A percentile compares a stretch with the other conserved stretches of the same genome.
These are phyloP conservation scores for Eospalax fontanierii DNA, from an alignment of 2,797 vertebrate genomes.

Conservation along the genomic window DNA sequence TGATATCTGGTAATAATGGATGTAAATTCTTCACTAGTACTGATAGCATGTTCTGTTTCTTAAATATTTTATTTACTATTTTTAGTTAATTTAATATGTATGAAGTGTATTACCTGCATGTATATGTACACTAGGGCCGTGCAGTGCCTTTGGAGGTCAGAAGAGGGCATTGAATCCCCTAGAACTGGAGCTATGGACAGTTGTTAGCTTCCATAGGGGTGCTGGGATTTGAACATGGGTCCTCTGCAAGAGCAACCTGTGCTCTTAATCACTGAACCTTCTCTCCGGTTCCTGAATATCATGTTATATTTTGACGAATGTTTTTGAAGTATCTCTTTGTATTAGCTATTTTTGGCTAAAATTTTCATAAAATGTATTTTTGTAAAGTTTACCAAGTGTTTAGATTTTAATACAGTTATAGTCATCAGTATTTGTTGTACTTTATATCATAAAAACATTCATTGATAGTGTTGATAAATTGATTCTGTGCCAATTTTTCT, in stretches of 20 bases:
- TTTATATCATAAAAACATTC: conserved; percentile 22
- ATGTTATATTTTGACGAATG: conserved; percentile 50
- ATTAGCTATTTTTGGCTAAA: conserved; percentile 43
- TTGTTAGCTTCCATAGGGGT: too few relatives aligned
- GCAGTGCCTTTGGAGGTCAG: too few relatives aligned
- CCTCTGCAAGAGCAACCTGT: too few relatives aligned
- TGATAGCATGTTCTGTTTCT: not conserved
- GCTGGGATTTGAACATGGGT: too few relatives aligned
- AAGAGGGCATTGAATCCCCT: too few relatives aligned
- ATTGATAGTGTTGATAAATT: conserved; percentile 40
- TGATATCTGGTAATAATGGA: conserved; percentile 41
- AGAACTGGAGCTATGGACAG: too few relatives aligned
- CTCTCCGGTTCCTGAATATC: too few relatives aligned
- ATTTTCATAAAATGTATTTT: conserved; percentile 49
- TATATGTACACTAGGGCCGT: too few relatives aligned
- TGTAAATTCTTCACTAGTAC: not conserved
- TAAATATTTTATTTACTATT: too few relatives aligned
- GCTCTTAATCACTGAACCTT: too few relatives aligned
- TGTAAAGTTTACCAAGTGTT: not conserved
- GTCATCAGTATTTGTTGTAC: conserved; percentile 41
- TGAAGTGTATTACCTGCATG: too few relatives aligned
- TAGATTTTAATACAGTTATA: not conserved
- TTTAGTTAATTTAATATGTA: too few relatives aligned
- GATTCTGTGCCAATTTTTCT: not conserved
- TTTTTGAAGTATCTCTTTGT: conserved; percentile 26